Evolutionary conservation across 2,888 invertebrate genomes (phyloP).

Genomic region (Watsonalla binaria): DNA sequence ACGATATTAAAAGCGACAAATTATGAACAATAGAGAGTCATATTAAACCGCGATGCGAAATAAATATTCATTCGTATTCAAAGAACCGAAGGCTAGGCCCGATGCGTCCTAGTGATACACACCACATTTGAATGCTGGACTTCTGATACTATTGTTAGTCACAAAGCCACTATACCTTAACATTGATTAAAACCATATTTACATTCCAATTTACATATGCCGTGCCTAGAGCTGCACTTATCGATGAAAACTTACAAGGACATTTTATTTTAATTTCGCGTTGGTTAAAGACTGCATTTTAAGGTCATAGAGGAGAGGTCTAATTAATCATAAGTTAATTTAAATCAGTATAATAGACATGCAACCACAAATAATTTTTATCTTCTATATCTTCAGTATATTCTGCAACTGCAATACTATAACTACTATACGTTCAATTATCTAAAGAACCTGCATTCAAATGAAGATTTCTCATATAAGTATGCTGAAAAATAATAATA

Average conservation of each 20-base stretch:
- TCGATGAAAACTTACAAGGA: constrained; percentile 52
- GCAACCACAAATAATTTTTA: no score
- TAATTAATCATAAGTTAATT: no score
- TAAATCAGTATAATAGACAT: no score
- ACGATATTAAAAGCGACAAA: constrained; percentile 43
- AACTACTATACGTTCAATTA: no score
- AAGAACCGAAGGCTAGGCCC: constrained; percentile 33
- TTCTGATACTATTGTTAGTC: constrained; percentile 67
- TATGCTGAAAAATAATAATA: no score
- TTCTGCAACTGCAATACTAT: no score
- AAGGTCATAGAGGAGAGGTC: background rate
- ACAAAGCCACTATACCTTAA: constrained; percentile 43
- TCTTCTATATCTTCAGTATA: no score
- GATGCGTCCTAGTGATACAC: constrained; percentile 61
- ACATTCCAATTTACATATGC: constrained; percentile 70
- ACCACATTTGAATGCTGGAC: constrained; percentile 57
- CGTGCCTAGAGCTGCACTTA: constrained; percentile 68
- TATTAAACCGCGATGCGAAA: constrained; percentile 50
- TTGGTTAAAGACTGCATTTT: constrained; percentile 10
- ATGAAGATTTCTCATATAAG: no score
- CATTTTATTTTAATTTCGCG: constrained; percentile 15
- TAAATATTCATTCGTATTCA: constrained; percentile 71
- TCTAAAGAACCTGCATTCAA: no score
- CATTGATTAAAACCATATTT: constrained; percentile 73
- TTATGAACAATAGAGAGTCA: constrained; percentile 56